Evolutionary conservation across 2,113 vertebrate genomes (phyloP), one percentile per base, ranked within the genome.

Genomic region (Platysteira castanea): DNA sequence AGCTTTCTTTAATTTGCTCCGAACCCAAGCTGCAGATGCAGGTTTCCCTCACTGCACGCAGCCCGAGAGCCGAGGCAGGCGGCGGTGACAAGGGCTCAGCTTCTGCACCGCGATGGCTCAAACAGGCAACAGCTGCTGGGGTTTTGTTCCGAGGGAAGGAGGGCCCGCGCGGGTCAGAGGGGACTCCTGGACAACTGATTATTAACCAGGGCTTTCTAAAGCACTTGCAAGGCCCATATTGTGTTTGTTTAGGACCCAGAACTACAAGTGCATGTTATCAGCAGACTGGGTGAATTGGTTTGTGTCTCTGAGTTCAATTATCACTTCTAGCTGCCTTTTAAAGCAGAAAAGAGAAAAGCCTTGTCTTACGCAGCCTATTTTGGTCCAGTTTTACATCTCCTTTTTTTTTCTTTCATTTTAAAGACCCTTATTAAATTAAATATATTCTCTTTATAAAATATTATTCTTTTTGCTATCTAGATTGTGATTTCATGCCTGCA

Each of bases 171-270:
- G 31, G 95, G 89, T 90, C 94, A 95, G 86, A 95, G 94, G 92
- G 89, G 93, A 92, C 89, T 89, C 84, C 39, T 67, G 92, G 91
- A 92, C 86, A 90, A 86, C 91, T 44, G 80, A 78, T 90, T 69
- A 84, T 90, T 93, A 95, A 93, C 90, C 86, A 81, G 52, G 50
- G 39, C 82, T 96, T 96, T 94, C 94, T 92, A 90, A 92, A 88
- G 85, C 64, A 24, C 94, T 93, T 80, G 82, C 67, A 88, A 85
- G 71, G 79, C 75, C 90, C 90, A 83, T 79, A 85, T 88, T 91
- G 90, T 96, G 88, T 88, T 94, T 95, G 90, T 68, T 95, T 94
- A 94, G 87, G 90, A 93, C 74, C 85, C 88, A 94, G 92, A 95
- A 94, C 75, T 89, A 87, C 56, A 68, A 89, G 84, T 24, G 73